Base-by-base conservation (phyloP, 2,113 vertebrate species). In the Coptodon rendalli region DNA sequence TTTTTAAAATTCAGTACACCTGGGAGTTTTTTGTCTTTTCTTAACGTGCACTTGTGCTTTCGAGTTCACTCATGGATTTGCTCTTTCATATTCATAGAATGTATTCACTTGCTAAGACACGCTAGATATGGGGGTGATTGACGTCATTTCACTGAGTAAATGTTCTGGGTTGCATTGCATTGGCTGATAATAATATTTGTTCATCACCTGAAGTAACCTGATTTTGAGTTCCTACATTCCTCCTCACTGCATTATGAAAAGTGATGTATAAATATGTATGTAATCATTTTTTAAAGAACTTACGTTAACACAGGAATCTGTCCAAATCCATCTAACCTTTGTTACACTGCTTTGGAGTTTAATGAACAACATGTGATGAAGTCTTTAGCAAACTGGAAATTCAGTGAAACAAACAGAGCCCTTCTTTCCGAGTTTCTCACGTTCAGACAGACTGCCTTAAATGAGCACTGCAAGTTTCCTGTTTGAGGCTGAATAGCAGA, bases 391-490 rank as follows among this genome's bases (percentile, higher is more conserved):
- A 13, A 36, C 11, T 34, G 6, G 3, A 52, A 59, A 59, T 63
- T 59, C 3, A 22, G 6, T 43, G 24, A 85, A 8, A 31, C 13
- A 9, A 52, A 52, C 29, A 81, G 6, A 83, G 10, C 3, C 31
- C 36, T 57, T 59, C 10, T 73, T 71, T 87, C 9, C 3, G 5
- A 0, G 19, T 34, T 38, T 61, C 11, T 81, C 16, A 19, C 2
- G 17, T 84, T 87, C 81, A 52, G 50, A n/a, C 34, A 52, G 31
- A 84, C 61, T 61, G 76, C 50, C 68, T 84, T 84, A 79, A 48
- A 84, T 54, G 6, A 88, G 1, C 17, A 87, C 31, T 87, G 7
- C 53, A 83, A 53, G 82, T 90, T 89, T 91, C 87, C 87, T 91
- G 45, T 84, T 34, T 86, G 79, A 86, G 54, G 40, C 53, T 71